These are phyloP conservation scores for Riptortus pedestris DNA, from an alignment of 1,140 invertebrate species.

Conservation along the genomic window DNA sequence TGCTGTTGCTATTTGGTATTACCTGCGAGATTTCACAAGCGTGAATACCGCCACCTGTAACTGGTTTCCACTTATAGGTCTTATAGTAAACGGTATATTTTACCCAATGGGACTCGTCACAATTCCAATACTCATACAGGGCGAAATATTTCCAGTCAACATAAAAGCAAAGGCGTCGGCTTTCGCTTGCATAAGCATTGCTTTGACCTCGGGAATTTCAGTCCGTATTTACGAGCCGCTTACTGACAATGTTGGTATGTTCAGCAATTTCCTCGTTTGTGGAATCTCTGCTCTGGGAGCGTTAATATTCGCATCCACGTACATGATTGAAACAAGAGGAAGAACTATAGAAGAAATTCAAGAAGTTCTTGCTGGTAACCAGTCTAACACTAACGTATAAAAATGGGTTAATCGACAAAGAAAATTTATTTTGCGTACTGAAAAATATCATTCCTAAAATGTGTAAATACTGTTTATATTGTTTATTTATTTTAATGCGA, in stretches of 20 bases:
- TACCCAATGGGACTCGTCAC: conserved; percentile 24
- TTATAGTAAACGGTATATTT: conserved; percentile 21
- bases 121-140: conserved; percentile 25
- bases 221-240: conserved; percentile 61
- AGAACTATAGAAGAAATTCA: conserved; percentile 66
- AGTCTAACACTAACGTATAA: too few relatives aligned
- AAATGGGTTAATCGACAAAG: too few relatives aligned
- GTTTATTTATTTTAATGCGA: too few relatives aligned
- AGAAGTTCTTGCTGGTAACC: conserved; percentile 25
- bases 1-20: conserved; percentile 30
- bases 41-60: neutral
- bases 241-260: conserved; percentile 46
- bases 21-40: conserved; percentile 1
- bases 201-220: conserved; percentile 44
- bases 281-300: conserved; percentile 47
- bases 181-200: conserved; percentile 22
- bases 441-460: too few relatives aligned
- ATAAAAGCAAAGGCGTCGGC: conserved; percentile 26
- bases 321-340: conserved; percentile 72
- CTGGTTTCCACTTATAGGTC: conserved; percentile 22
- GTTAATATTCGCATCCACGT: conserved; percentile 44
- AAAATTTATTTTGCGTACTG: too few relatives aligned
- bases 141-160: conserved; percentile 27
- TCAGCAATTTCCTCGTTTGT: conserved; percentile 71
- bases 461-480: too few relatives aligned